Conservation (phyloP, 2,888 invertebrate genomes). For the Palloptera scutellata region DNA sequence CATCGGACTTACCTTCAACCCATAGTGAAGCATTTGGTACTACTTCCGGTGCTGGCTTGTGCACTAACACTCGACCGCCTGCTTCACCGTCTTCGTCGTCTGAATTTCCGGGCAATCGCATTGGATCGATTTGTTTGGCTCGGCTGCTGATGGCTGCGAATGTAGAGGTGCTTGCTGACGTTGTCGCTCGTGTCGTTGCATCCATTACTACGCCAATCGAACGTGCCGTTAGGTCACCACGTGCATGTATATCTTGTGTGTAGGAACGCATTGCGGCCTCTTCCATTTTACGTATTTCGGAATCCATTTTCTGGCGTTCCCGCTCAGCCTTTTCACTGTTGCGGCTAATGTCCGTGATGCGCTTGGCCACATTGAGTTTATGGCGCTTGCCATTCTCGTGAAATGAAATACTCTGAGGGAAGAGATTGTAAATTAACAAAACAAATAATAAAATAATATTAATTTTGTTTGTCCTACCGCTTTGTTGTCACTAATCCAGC, state of each 20-base stretch:
- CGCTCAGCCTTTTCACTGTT: slow-evolving; percentile 83
- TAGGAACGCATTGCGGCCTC: slow-evolving; percentile 88
- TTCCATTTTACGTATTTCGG: slow-evolving; percentile 88
- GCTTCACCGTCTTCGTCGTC: slow-evolving; percentile 53
- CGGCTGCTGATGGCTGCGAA: slow-evolving; percentile 10
- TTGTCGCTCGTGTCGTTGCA: slow-evolving; percentile 68
- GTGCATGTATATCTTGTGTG: slow-evolving; percentile 76
- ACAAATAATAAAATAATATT: slow-evolving; percentile 8
- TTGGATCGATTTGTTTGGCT: slow-evolving; percentile 57
- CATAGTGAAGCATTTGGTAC: slow-evolving; percentile 68
- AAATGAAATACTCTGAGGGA: slow-evolving; percentile 83
- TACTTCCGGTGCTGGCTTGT: slow-evolving; percentile 51
- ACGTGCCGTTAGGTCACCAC: slow-evolving; percentile 60
- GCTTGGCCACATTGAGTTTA: slow-evolving; percentile 88
- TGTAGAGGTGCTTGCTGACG: slow-evolving; percentile 42
- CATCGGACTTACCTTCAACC: slow-evolving; percentile 80
- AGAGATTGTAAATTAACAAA: not conserved
- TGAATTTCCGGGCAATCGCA: slow-evolving; percentile 58
- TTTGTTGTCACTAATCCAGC: slow-evolving; percentile 98
- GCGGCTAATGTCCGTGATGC: slow-evolving; percentile 83
- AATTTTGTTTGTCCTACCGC: slow-evolving; percentile 68
- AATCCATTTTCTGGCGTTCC: slow-evolving; percentile 78
- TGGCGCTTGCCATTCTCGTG: slow-evolving; percentile 94
- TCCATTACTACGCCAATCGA: slow-evolving; percentile 54
- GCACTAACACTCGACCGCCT: slow-evolving; percentile 47